phyloP scores from a whole-genome alignment of 2,113 vertebrate species.

The Acanthisitta chloris region DNA sequence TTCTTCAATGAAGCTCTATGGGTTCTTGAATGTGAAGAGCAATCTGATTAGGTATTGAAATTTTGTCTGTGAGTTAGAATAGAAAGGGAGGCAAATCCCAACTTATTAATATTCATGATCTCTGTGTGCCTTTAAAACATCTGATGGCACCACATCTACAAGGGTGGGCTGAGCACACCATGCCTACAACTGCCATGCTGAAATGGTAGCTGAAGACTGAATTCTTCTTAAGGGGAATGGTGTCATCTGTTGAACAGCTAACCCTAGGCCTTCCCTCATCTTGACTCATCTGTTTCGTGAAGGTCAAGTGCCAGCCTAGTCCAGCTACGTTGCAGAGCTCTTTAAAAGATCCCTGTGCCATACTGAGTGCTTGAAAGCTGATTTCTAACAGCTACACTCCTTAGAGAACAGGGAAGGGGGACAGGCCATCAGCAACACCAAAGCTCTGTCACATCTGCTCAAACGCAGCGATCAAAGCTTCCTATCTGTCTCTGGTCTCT shows the following conservation, averaged over 20 bases:
- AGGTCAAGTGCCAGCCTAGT: not conserved
- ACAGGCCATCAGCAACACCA: not conserved
- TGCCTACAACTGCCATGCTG: not conserved
- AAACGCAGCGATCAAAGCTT: not conserved
- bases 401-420: not conserved
- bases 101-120: not conserved
- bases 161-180: not conserved
- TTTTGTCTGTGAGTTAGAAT: not conserved
- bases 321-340: not conserved
- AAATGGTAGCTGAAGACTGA: fast-evolving
- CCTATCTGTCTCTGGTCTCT: not conserved
- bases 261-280: not conserved
- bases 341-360: not conserved
- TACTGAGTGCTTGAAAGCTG: not conserved
- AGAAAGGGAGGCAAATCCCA: not conserved
- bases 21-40: not conserved
- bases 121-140: not conserved
- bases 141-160: not conserved
- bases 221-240: fast-evolving
- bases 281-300: fast-evolving
- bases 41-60: not conserved
- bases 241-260: not conserved
- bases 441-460: not conserved
- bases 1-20: not conserved
- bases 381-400: not conserved